phyloP scores from a whole-genome alignment of 2,888 invertebrate genomes.

The Drosophila gaucha region DNA sequence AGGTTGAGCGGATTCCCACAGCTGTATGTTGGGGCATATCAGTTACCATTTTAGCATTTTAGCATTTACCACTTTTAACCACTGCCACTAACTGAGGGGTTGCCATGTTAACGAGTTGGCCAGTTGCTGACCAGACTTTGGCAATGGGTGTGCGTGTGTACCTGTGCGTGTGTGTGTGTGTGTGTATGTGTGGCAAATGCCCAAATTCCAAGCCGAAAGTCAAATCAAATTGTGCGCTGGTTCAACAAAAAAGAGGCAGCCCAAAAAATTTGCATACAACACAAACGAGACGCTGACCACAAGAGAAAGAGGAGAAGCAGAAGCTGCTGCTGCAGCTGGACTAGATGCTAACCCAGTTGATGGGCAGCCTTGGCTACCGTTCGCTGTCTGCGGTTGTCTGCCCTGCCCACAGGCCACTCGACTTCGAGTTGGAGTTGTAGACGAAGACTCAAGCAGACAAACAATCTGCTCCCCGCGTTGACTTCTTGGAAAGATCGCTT shows the following conservation, averaged over 20 bases:
- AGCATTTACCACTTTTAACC: conserved; percentile 53
- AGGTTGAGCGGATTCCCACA: conserved; percentile 41
- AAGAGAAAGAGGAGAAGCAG: conserved; percentile 6
- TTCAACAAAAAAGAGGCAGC: conserved; percentile 62
- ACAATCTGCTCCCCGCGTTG: conserved; percentile 62
- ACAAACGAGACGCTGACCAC: conserved; percentile 70
- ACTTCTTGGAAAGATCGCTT: conserved; percentile 77
- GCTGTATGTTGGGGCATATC: conserved; percentile 46
- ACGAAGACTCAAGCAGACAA: conserved; percentile 45
- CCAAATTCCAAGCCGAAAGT: conserved; percentile 61
- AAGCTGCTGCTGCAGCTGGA: conserved; percentile 25
- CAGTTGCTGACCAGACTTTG: conserved; percentile 31
- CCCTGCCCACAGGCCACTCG: conserved; percentile 55
- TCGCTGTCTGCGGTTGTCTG: conserved; percentile 55
- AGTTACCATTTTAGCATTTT: conserved; percentile 58
- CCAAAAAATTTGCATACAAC: conserved; percentile 77
- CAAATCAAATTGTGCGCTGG: conserved; percentile 54
- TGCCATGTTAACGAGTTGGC: conserved; percentile 60
- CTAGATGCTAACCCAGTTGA: conserved; percentile 55
- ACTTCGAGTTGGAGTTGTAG: conserved; percentile 20
- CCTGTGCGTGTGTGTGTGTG: conserved; percentile 16
- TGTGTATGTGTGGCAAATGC: conserved; percentile 32
- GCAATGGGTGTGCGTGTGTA: conserved; percentile 19
- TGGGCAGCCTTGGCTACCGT: conserved; percentile 73
- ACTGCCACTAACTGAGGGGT: conserved; percentile 44